Conservation (phyloP, 1,140 invertebrate species). For the Nasonia longicornis region DNA sequence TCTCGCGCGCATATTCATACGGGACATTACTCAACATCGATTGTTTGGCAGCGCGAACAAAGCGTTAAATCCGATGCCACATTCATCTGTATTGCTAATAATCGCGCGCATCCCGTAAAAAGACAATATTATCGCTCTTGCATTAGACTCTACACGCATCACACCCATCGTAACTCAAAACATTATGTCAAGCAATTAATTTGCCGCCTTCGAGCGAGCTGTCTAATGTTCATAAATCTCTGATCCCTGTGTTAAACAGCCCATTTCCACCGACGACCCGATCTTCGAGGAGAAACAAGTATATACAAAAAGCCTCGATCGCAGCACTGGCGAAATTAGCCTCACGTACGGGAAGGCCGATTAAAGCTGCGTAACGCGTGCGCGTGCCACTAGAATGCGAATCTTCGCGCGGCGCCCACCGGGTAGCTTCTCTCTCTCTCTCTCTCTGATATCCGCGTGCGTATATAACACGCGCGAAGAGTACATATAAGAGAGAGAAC, state of each 20-base stretch:
- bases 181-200: conserved; percentile 1
- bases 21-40: conserved; percentile 36
- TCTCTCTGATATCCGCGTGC: no score
- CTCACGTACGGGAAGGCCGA: conserved; percentile 50
- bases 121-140: background rate
- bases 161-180: background rate
- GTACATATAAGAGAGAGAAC: no score
- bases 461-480: no score
- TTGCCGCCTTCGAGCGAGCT: background rate
- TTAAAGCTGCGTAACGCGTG: conserved; percentile 56
- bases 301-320: conserved; percentile 26
- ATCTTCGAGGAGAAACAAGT: background rate
- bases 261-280: background rate
- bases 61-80: conserved; percentile 31
- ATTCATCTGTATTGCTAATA: conserved; percentile 27
- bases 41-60: conserved; percentile 36
- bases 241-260: background rate
- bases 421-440: background rate
- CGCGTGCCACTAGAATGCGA: conserved; percentile 47
- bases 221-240: background rate
- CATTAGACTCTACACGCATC: background rate
- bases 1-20: conserved; percentile 24
- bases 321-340: conserved; percentile 13
- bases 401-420: conserved; percentile 5
- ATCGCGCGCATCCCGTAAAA: background rate